A percentile compares a stretch with the other conserved stretches of the same genome.
Conservation (phyloP, 2,888 invertebrate species). For the Leptopilina syphax region DNA sequence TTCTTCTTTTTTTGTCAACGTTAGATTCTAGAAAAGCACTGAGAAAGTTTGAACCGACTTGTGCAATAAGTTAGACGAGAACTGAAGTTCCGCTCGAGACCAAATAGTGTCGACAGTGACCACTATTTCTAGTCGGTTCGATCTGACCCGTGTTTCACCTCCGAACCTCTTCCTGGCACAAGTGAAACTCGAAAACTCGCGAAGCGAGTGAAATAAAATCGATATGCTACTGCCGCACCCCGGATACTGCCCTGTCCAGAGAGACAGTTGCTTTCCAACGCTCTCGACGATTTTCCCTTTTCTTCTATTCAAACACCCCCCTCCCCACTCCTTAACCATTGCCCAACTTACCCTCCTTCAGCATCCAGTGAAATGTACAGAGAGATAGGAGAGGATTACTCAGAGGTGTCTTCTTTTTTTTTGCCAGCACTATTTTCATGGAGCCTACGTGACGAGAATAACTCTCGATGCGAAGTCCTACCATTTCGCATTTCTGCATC, state of each 20-base stretch:
- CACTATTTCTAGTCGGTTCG: conserved; percentile 39
- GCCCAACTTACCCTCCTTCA: conserved; percentile 54
- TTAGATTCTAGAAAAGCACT: conserved; percentile 20
- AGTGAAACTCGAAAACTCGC: conserved; percentile 60
- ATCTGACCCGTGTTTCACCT: conserved; percentile 33
- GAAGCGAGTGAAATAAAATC: conserved; percentile 72
- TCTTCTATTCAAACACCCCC: conserved; percentile 56
- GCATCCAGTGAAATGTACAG: conserved; percentile 68
- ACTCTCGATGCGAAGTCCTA: conserved; percentile 62
- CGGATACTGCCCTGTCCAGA: conserved; percentile 52
- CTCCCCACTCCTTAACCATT: conserved; percentile 30
- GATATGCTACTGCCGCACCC: conserved; percentile 70
- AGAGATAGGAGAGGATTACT: conserved; percentile 72
- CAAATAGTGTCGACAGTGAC: conserved; percentile 49
- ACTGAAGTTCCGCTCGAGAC: conserved; percentile 47
- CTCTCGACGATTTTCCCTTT: conserved; percentile 52
- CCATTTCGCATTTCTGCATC: conserved; percentile 52
- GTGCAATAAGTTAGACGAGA: conserved; percentile 51
- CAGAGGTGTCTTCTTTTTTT: conserved; percentile 56
- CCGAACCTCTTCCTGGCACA: conserved; percentile 27
- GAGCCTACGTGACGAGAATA: conserved; percentile 73
- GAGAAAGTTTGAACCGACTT: conserved; percentile 40
- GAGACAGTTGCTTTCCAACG: conserved; percentile 49
- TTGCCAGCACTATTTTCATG: conserved; percentile 48
- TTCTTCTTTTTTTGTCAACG: background rate